Percentiles rank a stretch among this genome's conserved stretches.
Conservation (phyloP, 2,797 vertebrate species). For the Potorous gilbertii region DNA sequence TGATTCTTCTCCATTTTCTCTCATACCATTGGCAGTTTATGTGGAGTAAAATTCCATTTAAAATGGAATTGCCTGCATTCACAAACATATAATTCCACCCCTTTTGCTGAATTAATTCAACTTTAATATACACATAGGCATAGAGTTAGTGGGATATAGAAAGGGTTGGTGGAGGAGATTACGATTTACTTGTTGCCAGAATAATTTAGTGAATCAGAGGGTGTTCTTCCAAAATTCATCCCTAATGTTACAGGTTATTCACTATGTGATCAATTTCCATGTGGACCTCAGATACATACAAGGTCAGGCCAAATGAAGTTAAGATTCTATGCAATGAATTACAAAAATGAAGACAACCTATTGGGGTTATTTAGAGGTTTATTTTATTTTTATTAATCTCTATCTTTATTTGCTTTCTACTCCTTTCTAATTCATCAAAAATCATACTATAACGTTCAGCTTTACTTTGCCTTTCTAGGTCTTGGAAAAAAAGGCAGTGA, state of each 20-base stretch:
- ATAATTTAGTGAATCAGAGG: neutral
- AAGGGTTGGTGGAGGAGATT: neutral
- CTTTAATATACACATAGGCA: neutral
- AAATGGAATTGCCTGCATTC: neutral
- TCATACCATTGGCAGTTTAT: neutral
- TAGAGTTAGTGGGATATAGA: neutral
- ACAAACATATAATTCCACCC: neutral
- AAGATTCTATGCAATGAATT: neutral
- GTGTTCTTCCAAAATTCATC: neutral
- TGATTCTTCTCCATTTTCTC: neutral
- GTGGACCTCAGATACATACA: neutral
- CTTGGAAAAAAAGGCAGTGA: neutral
- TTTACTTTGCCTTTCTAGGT: neutral
- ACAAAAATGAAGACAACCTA: neutral
- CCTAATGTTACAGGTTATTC: neutral
- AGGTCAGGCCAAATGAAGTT: neutral
- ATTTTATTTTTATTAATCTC: neutral
- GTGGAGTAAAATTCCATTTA: neutral
- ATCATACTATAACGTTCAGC: neutral
- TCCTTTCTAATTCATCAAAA: neutral
- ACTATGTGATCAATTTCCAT: neutral
- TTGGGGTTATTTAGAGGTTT: neutral
- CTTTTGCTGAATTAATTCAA: neutral
- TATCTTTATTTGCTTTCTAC: neutral
- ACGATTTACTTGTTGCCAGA: neutral